Evolutionary conservation across 2,797 vertebrate genomes (phyloP).

Genomic region (Hippopotamyrus pictus): DNA sequence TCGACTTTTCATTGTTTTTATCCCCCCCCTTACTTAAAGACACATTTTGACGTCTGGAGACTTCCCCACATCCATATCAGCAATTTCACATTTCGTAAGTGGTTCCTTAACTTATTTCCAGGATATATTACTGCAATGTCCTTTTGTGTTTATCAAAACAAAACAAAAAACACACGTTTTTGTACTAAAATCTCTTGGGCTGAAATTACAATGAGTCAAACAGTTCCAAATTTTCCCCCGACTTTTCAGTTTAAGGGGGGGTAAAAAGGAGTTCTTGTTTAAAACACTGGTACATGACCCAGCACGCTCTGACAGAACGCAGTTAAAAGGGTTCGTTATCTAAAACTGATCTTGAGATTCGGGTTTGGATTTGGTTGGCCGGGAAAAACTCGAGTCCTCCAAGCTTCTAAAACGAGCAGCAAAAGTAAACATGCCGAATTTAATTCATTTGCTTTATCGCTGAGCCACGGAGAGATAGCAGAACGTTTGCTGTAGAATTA

Average conservation of each 20-base stretch:
- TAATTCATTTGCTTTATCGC: background rate
- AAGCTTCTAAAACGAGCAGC: background rate
- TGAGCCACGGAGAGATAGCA: slow-evolving; percentile 9
- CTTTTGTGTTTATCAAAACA: background rate
- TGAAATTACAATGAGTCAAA: background rate
- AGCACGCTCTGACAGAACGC: background rate
- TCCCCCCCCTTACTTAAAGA: background rate
- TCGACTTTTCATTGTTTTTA: background rate
- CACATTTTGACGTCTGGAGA: background rate
- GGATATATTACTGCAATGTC: background rate
- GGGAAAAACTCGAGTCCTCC: background rate
- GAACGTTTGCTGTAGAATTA: background rate
- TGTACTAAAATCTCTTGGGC: background rate
- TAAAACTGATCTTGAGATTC: slow-evolving; percentile 10
- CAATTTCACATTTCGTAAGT: background rate
- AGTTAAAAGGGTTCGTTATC: slow-evolving; percentile 10
- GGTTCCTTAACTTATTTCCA: background rate
- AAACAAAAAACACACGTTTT: background rate
- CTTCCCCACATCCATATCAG: background rate
- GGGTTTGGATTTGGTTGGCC: background rate
- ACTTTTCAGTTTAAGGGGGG: background rate
- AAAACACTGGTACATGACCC: background rate
- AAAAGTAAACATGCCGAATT: slow-evolving; percentile 13
- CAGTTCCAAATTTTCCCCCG: background rate
- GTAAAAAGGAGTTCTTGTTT: background rate